Evolutionary conservation across 2,888 invertebrate genomes (phyloP).

Genomic region (Eulithis prunata): DNA sequence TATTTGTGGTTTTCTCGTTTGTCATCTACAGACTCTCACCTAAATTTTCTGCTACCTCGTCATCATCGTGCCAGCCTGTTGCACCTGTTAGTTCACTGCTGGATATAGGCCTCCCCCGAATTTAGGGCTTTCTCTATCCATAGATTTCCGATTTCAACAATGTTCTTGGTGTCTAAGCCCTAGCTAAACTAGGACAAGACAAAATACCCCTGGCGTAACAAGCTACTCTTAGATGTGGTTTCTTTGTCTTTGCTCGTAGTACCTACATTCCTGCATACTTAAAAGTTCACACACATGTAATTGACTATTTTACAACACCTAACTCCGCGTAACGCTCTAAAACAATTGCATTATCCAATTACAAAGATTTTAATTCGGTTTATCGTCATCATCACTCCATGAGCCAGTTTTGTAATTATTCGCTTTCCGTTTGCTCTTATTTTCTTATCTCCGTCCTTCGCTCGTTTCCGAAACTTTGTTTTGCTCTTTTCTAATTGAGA

Average conservation of each 20-base stretch:
- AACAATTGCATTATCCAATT: slow-evolving; percentile 25
- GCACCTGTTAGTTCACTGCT: too few species aligned
- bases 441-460: slow-evolving; percentile 52
- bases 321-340: slow-evolving; percentile 24
- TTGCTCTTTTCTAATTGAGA: neutral
- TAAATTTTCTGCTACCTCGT: too few species aligned
- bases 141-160: too few species aligned
- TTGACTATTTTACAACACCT: slow-evolving; percentile 8
- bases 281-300: slow-evolving; percentile 7
- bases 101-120: too few species aligned
- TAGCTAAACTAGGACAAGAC: neutral
- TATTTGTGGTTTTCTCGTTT: too few species aligned
- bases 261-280: neutral
- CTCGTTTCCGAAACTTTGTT: slow-evolving; percentile 6
- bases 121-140: too few species aligned
- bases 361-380: slow-evolving; percentile 30
- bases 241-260: slow-evolving; percentile 1
- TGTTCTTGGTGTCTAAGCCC: neutral
- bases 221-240: neutral
- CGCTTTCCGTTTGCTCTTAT: slow-evolving; percentile 46
- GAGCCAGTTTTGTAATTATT: slow-evolving; percentile 41
- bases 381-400: slow-evolving; percentile 34
- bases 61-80: too few species aligned
- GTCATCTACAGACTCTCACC: too few species aligned
- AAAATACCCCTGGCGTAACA: neutral